phyloP scores from a whole-genome alignment of 2,888 invertebrate species.

The Phortica okadai region DNA sequence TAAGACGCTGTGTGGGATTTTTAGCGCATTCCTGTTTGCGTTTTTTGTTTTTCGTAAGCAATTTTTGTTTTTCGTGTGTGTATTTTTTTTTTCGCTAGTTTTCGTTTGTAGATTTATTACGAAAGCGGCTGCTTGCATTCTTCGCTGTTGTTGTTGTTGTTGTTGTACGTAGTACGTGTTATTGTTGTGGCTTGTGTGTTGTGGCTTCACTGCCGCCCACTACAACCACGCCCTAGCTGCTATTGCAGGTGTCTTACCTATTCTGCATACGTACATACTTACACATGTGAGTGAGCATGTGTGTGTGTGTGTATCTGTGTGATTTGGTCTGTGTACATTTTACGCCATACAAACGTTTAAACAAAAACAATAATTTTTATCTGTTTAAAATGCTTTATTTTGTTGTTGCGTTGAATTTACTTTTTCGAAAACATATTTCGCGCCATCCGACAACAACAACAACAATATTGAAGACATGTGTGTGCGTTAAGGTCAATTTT shows the following conservation, averaged over 20 bases:
- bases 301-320: background rate
- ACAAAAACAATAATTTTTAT: constrained; percentile 3
- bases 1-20: constrained; percentile 20
- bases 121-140: constrained; percentile 23
- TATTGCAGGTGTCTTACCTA: constrained; percentile 23
- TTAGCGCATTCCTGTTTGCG: constrained; percentile 5
- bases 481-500: constrained; percentile 18
- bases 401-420: background rate
- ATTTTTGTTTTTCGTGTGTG: background rate
- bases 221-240: background rate
- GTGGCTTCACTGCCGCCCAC: background rate
- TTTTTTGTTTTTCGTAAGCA: background rate
- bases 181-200: background rate
- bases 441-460: background rate
- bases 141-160: background rate
- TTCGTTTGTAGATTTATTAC: constrained; percentile 8
- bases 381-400: background rate
- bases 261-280: too few species aligned
- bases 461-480: background rate
- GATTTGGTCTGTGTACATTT: background rate
- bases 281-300: background rate
- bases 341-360: background rate
- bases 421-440: background rate
- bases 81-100: constrained; percentile 4
- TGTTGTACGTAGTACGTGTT: background rate